Evolutionary conservation across 2,113 vertebrate species (phyloP).

Genomic region (Pimephales promelas): DNA sequence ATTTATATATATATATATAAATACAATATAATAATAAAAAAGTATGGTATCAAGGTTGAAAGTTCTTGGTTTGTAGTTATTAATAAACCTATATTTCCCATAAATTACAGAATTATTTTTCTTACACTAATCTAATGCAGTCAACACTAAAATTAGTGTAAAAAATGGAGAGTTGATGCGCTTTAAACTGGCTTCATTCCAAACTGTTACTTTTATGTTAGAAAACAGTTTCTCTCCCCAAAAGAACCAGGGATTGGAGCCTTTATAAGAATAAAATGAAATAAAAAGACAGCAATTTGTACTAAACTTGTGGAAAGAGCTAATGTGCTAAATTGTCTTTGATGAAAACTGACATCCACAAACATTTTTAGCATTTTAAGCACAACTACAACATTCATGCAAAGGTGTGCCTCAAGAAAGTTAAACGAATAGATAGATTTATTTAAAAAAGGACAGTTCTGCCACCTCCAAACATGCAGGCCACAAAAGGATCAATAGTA

Average conservation of each 20-base stretch:
- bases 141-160: not conserved
- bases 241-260: not conserved
- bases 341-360: not conserved
- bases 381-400: not conserved
- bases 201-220: not conserved
- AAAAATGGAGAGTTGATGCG: not conserved
- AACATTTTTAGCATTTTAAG: not conserved
- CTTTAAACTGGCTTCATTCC: not conserved
- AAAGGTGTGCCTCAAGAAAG: not conserved
- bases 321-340: not conserved
- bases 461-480: not conserved
- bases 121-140: not conserved
- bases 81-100: too few species aligned
- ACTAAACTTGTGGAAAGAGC: not conserved
- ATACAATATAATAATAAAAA: too few species aligned
- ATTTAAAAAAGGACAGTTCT: slow-evolving; percentile 13
- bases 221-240: not conserved
- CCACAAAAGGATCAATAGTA: slow-evolving; percentile 2
- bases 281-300: not conserved
- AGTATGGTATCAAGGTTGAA: not conserved
- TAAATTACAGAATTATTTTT: not conserved
- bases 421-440: not conserved
- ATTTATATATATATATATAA: too few species aligned
- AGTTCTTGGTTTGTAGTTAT: not conserved
- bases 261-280: not conserved